Conservation (phyloP, 2,888 invertebrate genomes). For the Ornithoptera alexandrae region DNA sequence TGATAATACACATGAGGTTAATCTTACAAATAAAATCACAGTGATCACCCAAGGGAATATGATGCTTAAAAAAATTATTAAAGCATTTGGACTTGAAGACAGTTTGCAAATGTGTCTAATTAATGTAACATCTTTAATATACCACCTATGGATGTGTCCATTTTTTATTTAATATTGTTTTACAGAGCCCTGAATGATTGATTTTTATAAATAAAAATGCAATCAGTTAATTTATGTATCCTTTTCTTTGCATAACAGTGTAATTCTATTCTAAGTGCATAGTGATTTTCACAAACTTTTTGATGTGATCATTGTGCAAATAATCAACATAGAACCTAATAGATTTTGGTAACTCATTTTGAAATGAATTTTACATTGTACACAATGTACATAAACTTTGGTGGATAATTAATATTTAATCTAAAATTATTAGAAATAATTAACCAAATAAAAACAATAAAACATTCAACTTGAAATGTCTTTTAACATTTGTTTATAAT, state of each 20-base stretch:
- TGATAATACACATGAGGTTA: conserved; percentile 33
- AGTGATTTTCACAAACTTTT: conserved; percentile 12
- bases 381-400: conserved; percentile 58
- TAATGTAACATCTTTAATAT: not conserved
- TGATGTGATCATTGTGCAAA: conserved; percentile 49
- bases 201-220: conserved; percentile 5
- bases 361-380: conserved; percentile 34
- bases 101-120: not conserved
- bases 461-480: conserved; percentile 53
- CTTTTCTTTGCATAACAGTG: conserved; percentile 12
- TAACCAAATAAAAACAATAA: conserved; percentile 66
- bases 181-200: not conserved
- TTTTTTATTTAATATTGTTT: not conserved
- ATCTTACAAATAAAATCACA: conserved; percentile 47
- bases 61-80: conserved; percentile 18
- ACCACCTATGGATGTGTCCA: not conserved
- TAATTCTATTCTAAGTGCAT: conserved; percentile 12
- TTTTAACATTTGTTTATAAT: conserved; percentile 55
- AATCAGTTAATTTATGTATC: conserved; percentile 13
- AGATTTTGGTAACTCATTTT: conserved; percentile 55
- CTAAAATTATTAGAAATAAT: conserved; percentile 68
- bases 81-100: conserved; percentile 1
- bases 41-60: conserved; percentile 40
- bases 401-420: conserved; percentile 60
- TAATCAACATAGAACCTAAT: conserved; percentile 52